phyloP scores from a whole-genome alignment of 2,797 vertebrate genomes.

The Tarsius wallacei region DNA sequence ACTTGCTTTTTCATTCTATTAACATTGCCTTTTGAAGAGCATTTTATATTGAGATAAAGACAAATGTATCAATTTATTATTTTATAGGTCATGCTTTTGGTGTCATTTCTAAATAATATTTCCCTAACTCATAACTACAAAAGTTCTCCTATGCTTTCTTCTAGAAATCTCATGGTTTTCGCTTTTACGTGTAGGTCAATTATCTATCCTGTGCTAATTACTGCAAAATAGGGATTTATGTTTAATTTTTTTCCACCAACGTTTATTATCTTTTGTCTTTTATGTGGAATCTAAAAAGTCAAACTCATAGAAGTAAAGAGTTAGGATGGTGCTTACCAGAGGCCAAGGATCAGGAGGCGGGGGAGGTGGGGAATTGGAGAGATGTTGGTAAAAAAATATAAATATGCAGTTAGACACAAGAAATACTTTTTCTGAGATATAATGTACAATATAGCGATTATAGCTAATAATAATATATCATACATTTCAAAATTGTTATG shows the following conservation, averaged over 20 bases:
- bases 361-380: background rate
- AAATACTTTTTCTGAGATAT: background rate
- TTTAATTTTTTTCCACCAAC: background rate
- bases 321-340: background rate
- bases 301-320: background rate
- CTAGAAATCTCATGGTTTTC: background rate
- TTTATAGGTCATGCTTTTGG: background rate
- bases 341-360: background rate
- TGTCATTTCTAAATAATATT: background rate
- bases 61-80: background rate
- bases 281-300: background rate
- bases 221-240: background rate
- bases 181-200: background rate
- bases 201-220: background rate
- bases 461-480: background rate
- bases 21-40: background rate
- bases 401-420: background rate
- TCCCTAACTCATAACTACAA: background rate
- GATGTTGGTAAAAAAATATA: background rate
- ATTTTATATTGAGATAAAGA: background rate
- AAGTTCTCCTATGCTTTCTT: background rate
- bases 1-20: background rate
- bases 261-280: background rate
- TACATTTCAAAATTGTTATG: background rate
- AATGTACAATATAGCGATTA: background rate